Conservation (phyloP, 2,113 vertebrate species). For the Struthio camelus region DNA sequence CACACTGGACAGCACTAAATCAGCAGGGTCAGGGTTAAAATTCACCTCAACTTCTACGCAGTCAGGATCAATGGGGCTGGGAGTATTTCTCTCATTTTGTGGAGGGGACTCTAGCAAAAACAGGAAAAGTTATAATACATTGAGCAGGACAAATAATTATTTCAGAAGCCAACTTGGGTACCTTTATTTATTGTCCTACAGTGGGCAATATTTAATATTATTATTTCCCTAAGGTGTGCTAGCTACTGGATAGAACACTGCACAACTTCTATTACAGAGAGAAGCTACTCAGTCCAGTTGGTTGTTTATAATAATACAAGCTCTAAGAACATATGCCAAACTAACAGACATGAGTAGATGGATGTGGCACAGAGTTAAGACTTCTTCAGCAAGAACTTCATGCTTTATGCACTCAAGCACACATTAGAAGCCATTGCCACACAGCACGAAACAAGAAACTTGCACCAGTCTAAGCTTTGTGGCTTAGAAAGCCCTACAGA, state of each 20-base stretch:
- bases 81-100: conserved; percentile 81
- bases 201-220: neutral
- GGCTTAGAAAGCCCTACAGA: neutral
- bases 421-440: neutral
- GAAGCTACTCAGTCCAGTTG: neutral
- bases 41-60: conserved; percentile 92
- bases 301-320: neutral
- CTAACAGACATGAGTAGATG: neutral
- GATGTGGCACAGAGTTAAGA: neutral
- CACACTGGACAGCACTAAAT: conserved; percentile 95
- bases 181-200: neutral
- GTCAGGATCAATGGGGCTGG: conserved; percentile 88
- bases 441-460: neutral
- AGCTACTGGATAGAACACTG: neutral
- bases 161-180: neutral
- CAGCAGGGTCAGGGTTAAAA: conserved; percentile 94
- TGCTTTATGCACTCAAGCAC: neutral
- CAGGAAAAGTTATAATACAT: conserved; percentile 44
- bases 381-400: neutral
- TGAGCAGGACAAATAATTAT: neutral
- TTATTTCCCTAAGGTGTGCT: neutral
- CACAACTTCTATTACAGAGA: neutral
- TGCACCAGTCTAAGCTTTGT: neutral
- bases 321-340: neutral
- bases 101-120: conserved; percentile 78